Evolutionary conservation across 2,888 invertebrate genomes (phyloP).

Genomic region (Drosophila lutescens): DNA sequence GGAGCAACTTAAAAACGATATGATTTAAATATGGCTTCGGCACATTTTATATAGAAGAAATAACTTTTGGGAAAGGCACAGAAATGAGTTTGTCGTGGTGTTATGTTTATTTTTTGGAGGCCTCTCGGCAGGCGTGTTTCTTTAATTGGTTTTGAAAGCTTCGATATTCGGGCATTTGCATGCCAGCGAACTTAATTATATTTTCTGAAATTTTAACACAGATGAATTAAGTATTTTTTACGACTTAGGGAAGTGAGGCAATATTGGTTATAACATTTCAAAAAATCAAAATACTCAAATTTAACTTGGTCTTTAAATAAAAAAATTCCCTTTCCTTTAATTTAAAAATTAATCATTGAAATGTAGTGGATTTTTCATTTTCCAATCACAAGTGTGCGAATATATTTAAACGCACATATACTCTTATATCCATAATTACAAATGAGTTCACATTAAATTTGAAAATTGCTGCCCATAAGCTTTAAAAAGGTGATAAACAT

Average conservation of each 20-base stretch:
- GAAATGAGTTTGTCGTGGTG: slow-evolving; percentile 4
- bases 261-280: neutral
- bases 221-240: neutral
- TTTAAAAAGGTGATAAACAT: slow-evolving; percentile 60
- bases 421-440: slow-evolving; percentile 19
- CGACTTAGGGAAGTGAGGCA: neutral
- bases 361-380: neutral
- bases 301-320: neutral
- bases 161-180: slow-evolving; percentile 52
- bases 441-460: slow-evolving; percentile 55
- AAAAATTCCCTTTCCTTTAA: neutral
- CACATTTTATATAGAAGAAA: slow-evolving; percentile 20
- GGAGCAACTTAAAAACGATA: slow-evolving; percentile 43
- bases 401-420: slow-evolving; percentile 2
- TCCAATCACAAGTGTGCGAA: neutral
- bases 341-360: neutral
- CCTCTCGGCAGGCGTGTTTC: slow-evolving; percentile 52
- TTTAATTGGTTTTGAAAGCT: slow-evolving; percentile 76
- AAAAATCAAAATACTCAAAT: neutral
- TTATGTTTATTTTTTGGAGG: slow-evolving; percentile 45
- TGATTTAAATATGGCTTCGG: slow-evolving; percentile 62
- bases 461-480: slow-evolving; percentile 53
- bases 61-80: slow-evolving; percentile 37
- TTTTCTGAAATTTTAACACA: slow-evolving; percentile 17
- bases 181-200: slow-evolving; percentile 39